phyloP scores from a whole-genome alignment of 2,113 vertebrate species.

The Salvelinus alpinus region DNA sequence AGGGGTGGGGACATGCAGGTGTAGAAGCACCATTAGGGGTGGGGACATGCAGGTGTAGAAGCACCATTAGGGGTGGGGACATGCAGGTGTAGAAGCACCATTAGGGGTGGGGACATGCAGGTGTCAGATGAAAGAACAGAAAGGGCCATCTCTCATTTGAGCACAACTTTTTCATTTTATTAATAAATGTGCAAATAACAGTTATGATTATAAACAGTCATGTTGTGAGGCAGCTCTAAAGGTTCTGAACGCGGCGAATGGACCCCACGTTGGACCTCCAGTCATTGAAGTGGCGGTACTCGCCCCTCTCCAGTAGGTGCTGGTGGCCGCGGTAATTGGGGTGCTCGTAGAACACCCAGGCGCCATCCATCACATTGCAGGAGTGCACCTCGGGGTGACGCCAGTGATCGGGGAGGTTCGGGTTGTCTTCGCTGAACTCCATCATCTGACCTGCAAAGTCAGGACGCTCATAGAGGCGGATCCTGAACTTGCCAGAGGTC shows the following conservation, averaged over 20 bases:
- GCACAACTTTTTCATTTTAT: conserved; percentile 26
- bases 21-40: too few species aligned
- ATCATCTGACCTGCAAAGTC: conserved; percentile 60
- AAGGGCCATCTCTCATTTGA: conserved; percentile 4
- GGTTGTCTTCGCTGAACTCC: conserved; percentile 49
- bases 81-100: too few species aligned
- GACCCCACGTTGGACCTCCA: conserved; percentile 60
- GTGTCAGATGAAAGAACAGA: neutral
- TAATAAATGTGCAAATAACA: conserved; percentile 40
- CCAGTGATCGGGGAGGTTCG: conserved; percentile 51
- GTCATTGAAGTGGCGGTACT: conserved; percentile 51
- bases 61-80: too few species aligned
- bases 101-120: too few species aligned
- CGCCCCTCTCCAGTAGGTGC: conserved; percentile 63
- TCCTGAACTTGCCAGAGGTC: conserved; percentile 37
- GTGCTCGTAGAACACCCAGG: conserved; percentile 60
- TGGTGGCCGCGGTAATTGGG: conserved; percentile 59
- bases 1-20: too few species aligned
- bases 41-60: too few species aligned
- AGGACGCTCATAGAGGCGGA: conserved; percentile 52
- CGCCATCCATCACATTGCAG: conserved; percentile 48
- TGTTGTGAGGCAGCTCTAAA: conserved; percentile 4
- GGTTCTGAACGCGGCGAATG: conserved; percentile 40
- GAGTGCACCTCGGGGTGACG: conserved; percentile 50
- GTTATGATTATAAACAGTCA: conserved; percentile 1